Conservation (phyloP, 1,140 invertebrate genomes). For the Drosophila carrolli region DNA sequence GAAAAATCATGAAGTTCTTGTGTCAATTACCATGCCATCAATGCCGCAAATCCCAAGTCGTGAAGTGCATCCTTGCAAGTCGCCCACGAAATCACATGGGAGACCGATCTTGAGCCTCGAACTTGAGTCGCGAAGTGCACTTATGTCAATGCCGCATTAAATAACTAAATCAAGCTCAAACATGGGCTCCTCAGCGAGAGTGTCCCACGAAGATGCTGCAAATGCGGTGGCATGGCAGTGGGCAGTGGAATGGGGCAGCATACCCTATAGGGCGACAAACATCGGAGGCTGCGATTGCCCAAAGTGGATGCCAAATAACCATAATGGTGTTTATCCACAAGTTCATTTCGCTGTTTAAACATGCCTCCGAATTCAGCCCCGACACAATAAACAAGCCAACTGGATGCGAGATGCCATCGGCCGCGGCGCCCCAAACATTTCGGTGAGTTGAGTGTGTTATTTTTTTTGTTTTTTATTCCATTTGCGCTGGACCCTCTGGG, state of each 20-base stretch:
- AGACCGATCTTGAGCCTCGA: conserved; percentile 8
- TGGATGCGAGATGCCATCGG: conserved; percentile 35
- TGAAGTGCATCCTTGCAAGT: conserved; percentile 29
- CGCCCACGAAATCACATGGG: conserved; percentile 23
- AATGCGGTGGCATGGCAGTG: conserved; percentile 4
- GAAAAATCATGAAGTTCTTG: conserved; percentile 12
- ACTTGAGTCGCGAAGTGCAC: conserved; percentile 34
- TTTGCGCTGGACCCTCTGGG: conserved; percentile 45
- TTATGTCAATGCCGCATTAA: conserved; percentile 77
- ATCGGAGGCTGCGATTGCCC: conserved; percentile 41
- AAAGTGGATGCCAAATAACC: conserved; percentile 83
- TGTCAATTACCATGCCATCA: conserved; percentile 27
- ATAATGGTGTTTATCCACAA: conserved; percentile 83
- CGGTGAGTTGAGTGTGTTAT: conserved; percentile 7
- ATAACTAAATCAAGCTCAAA: conserved; percentile 76
- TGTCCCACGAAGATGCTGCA: conserved; percentile 34
- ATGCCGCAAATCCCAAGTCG: conserved; percentile 17
- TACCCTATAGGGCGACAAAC: conserved; percentile 34
- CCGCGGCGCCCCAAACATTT: conserved; percentile 59
- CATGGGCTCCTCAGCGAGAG: conserved; percentile 44
- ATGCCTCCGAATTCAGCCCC: conserved; percentile 79
- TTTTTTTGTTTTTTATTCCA: conserved; percentile 33
- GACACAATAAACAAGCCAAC: conserved; percentile 79
- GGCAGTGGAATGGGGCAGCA: not conserved
- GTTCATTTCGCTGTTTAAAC: conserved; percentile 83